phyloP scores from a whole-genome alignment of 2,797 vertebrate species.

The Periophthalmus magnuspinnatus region DNA sequence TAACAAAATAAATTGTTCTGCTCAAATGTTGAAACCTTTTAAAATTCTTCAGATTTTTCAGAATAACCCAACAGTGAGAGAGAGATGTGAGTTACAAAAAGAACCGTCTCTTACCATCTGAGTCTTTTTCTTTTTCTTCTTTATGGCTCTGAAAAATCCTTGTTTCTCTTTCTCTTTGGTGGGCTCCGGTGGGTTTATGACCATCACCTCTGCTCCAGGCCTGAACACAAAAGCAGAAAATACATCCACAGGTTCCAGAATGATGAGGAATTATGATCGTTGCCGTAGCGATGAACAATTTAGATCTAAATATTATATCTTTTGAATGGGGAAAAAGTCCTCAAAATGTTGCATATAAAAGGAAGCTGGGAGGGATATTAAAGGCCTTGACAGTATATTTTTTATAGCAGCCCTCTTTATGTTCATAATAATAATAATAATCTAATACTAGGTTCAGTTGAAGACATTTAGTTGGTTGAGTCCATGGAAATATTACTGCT shows the following conservation, averaged over 20 bases:
- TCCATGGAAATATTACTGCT: too few relatives aligned
- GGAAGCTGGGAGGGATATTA: too few relatives aligned
- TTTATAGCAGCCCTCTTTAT: too few relatives aligned
- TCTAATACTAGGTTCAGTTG: too few relatives aligned
- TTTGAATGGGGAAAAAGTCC: too few relatives aligned
- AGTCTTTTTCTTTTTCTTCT: slow-evolving; percentile 99
- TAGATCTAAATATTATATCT: too few relatives aligned
- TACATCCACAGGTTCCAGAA: not conserved
- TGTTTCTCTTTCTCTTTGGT: slow-evolving; percentile 97
- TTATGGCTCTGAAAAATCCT: slow-evolving; percentile 98
- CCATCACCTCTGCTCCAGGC: slow-evolving; percentile 91
- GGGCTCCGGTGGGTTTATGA: slow-evolving; percentile 90
- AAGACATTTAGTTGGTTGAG: too few relatives aligned
- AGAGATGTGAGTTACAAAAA: not conserved
- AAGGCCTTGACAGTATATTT: too few relatives aligned
- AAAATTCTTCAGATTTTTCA: not conserved
- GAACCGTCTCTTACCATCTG: slow-evolving; percentile 87
- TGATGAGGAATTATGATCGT: too few relatives aligned
- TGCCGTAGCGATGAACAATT: too few relatives aligned
- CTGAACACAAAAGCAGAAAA: slow-evolving; percentile 65
- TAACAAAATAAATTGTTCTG: not conserved
- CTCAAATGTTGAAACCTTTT: not conserved
- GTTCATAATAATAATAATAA: too few relatives aligned
- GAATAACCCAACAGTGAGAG: not conserved
- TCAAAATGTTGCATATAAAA: too few relatives aligned